phyloP scores from a whole-genome alignment of 2,113 vertebrate species.

The Ameiurus melas region DNA sequence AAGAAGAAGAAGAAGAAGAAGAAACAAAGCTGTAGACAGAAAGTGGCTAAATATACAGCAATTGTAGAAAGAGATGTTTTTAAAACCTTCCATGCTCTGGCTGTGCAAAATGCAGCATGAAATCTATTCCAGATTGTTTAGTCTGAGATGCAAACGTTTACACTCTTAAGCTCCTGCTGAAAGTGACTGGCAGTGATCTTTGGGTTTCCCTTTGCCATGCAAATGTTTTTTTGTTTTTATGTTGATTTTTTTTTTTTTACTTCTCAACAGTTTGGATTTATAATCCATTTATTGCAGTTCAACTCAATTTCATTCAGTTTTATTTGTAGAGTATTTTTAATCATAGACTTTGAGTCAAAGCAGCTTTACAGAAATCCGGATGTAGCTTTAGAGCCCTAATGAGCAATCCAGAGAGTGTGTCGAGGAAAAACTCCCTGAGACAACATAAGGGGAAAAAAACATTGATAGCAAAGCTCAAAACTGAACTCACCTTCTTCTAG shows the following conservation, averaged over 20 bases:
- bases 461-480: neutral
- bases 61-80: neutral
- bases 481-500: neutral
- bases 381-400: neutral
- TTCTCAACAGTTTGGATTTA: neutral
- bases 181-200: neutral
- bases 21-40: neutral
- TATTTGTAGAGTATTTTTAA: neutral
- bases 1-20: neutral
- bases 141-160: neutral
- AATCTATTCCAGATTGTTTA: slow-evolving; percentile 3
- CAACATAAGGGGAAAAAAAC: neutral
- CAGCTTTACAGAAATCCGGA: neutral
- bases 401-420: neutral
- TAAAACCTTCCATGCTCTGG: neutral
- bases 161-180: neutral
- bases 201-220: neutral
- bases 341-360: neutral
- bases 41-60: neutral
- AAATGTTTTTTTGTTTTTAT: neutral
- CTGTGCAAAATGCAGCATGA: neutral
- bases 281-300: neutral
- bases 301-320: neutral
- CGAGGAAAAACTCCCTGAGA: neutral
- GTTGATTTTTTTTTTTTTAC: neutral